Evolutionary conservation across 1,140 invertebrate genomes (phyloP).

Genomic region (Cyphomyrmex costatus): DNA sequence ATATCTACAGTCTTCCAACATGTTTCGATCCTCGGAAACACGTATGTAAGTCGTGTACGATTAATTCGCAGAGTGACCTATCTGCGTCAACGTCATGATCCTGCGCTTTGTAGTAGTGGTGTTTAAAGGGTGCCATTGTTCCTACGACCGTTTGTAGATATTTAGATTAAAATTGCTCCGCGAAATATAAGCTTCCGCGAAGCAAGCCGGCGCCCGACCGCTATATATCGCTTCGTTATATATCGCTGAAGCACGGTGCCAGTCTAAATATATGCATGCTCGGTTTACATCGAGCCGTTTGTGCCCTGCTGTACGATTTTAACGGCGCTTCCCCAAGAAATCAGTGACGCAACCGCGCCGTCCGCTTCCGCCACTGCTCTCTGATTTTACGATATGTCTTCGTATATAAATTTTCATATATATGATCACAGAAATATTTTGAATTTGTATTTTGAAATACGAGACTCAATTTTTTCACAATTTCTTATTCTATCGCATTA

Average conservation of each 20-base stretch:
- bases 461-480: background rate
- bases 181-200: slow-evolving; percentile 60
- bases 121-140: slow-evolving; percentile 43
- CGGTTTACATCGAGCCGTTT: slow-evolving; percentile 65
- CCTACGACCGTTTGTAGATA: slow-evolving; percentile 9
- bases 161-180: slow-evolving; percentile 53
- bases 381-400: slow-evolving; percentile 1
- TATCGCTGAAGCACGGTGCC: slow-evolving; percentile 54
- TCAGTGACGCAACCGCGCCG: slow-evolving; percentile 67
- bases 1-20: background rate
- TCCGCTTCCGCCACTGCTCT: background rate
- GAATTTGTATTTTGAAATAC: background rate
- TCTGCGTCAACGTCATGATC: slow-evolving; percentile 23
- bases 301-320: slow-evolving; percentile 60
- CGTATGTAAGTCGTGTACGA: background rate
- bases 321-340: slow-evolving; percentile 57
- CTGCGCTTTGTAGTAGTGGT: background rate
- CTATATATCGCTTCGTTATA: slow-evolving; percentile 43
- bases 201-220: slow-evolving; percentile 48
- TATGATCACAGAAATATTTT: background rate
- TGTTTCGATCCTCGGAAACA: background rate
- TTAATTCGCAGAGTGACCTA: slow-evolving; percentile 22
- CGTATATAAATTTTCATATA: background rate
- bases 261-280: slow-evolving; percentile 70
- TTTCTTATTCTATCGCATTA: background rate